phyloP scores from a whole-genome alignment of 92 coral and sea anemone species.

The Phenganax stokvisi region DNA sequence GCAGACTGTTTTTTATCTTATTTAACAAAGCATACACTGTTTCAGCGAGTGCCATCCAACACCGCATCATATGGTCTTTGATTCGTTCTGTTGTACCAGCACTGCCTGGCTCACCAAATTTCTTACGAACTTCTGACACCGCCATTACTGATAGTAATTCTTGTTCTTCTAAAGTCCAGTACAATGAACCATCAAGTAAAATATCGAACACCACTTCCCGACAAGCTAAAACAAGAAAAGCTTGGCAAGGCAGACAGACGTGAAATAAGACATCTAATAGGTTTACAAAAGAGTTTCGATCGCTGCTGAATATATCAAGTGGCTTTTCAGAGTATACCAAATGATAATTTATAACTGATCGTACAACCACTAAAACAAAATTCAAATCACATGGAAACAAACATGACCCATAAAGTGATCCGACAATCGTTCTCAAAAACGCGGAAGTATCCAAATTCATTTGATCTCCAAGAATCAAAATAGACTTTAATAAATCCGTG shows the following conservation, averaged over 20 bases:
- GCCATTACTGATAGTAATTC: conserved; percentile 28
- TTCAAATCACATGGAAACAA: conserved; percentile 83
- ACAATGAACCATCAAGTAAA: conserved; percentile 65
- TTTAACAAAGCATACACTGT: conserved; percentile 64
- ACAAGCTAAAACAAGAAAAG: conserved; percentile 75
- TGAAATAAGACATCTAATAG: conserved; percentile 66
- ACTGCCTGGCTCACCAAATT: conserved; percentile 33
- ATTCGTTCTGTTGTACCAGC: conserved; percentile 28
- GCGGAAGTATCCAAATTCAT: conserved; percentile 70
- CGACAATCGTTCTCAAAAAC: conserved; percentile 67
- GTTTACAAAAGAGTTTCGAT: conserved; percentile 71
- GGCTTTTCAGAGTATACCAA: conserved; percentile 68
- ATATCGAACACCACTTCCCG: conserved; percentile 78
- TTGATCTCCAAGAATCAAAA: conserved; percentile 72
- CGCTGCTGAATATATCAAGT: conserved; percentile 56
- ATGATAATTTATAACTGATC: conserved; percentile 65
- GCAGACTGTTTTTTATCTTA: conserved; percentile 71
- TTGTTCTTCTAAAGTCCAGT: conserved; percentile 40
- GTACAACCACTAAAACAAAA: conserved; percentile 62
- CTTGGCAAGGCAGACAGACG: conserved; percentile 66
- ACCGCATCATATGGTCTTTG: conserved; percentile 22
- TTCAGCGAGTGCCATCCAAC: conserved; percentile 55
- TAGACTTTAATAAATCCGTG: conserved; percentile 70
- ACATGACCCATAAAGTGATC: conserved; percentile 81
- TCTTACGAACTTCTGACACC: conserved; percentile 13